phyloP scores from a whole-genome alignment of 2,113 vertebrate genomes.

The Meles meles region DNA sequence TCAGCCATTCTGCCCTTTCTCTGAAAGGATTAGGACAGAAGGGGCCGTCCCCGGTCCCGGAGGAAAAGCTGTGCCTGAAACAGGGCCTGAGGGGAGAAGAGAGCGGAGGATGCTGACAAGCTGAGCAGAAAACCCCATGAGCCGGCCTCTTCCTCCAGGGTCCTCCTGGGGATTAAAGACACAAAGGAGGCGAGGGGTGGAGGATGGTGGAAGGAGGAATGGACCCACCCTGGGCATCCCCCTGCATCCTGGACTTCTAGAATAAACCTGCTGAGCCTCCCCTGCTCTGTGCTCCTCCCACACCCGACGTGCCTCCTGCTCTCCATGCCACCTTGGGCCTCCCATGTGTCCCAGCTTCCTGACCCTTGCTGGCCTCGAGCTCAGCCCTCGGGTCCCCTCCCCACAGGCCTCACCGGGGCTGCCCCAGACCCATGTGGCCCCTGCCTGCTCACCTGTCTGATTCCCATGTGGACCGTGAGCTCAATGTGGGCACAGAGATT shows the following conservation, averaged over 20 bases:
- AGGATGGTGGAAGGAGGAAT: not conserved
- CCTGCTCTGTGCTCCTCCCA: accelerated
- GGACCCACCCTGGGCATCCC: accelerated
- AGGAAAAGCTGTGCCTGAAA: accelerated
- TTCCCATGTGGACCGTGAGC: accelerated
- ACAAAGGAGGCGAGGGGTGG: not conserved
- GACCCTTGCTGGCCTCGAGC: not conserved
- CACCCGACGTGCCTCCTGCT: accelerated
- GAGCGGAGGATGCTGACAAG: accelerated
- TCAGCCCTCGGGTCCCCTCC: not conserved
- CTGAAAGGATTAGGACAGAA: accelerated
- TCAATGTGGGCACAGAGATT: accelerated
- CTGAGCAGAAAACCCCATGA: not conserved
- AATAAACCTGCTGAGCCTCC: not conserved
- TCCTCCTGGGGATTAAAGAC: not conserved
- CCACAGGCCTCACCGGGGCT: not conserved
- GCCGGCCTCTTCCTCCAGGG: no score
- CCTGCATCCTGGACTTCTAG: not conserved
- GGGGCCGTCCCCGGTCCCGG: accelerated
- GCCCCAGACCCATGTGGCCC: no score
- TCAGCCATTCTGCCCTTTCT: no score
- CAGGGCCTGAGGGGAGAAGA: not conserved
- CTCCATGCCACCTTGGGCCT: accelerated
- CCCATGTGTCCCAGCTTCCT: not conserved
- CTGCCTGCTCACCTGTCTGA: not conserved